phyloP scores from a whole-genome alignment of 2,113 vertebrate species.

The Clupea harengus region DNA sequence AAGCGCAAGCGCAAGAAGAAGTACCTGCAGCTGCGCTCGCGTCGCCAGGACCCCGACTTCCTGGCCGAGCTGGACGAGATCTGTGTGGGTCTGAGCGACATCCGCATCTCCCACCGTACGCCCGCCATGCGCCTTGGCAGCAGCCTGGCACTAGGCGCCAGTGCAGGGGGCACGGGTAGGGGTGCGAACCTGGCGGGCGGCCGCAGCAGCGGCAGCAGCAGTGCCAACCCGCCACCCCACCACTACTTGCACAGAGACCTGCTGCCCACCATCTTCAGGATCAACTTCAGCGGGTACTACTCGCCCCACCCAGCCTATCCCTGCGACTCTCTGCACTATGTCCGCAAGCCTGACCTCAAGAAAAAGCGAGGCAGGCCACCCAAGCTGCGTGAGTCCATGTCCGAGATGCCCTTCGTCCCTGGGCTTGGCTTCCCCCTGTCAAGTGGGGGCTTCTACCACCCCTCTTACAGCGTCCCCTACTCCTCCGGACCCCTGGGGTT shows the following conservation, averaged over 20 bases:
- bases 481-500: constrained; percentile 91
- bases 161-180: constrained; percentile 54
- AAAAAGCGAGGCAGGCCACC: constrained; percentile 94
- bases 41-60: constrained; percentile 91
- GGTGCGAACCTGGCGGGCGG: constrained; percentile 52
- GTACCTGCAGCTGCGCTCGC: constrained; percentile 83
- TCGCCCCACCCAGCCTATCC: constrained; percentile 83
- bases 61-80: constrained; percentile 90
- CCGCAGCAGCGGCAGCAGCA: constrained; percentile 55
- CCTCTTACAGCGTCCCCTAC: constrained; percentile 93
- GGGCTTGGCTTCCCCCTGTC: constrained; percentile 91
- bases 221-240: constrained; percentile 80
- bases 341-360: constrained; percentile 88
- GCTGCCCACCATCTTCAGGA: constrained; percentile 91
- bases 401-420: constrained; percentile 94
- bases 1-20: constrained; percentile 99
- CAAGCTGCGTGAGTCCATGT: constrained; percentile 93
- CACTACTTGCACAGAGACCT: constrained; percentile 90
- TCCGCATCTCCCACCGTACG: constrained; percentile 91
- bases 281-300: constrained; percentile 93
- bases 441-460: constrained; percentile 86
- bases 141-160: constrained; percentile 56
- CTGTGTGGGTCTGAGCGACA: constrained; percentile 84
- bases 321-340: constrained; percentile 90
- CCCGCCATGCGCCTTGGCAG: constrained; percentile 69